Conservation (phyloP, 1,140 invertebrate genomes). For the Melanaphis sacchari region DNA sequence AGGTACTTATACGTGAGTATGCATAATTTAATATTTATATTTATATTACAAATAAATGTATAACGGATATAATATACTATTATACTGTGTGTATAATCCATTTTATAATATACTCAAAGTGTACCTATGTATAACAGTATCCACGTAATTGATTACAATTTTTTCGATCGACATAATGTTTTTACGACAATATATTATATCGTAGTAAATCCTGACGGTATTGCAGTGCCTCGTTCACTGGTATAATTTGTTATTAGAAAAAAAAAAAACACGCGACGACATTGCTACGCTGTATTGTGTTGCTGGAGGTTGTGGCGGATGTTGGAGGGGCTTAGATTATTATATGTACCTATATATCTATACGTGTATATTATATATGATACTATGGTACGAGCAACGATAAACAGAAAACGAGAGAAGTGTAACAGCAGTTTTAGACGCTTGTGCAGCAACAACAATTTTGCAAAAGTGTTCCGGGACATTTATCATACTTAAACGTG, state of each 20-base stretch:
- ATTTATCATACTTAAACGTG: conserved; percentile 49
- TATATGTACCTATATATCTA: not conserved
- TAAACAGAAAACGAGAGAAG: conserved; percentile 32
- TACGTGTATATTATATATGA: not conserved
- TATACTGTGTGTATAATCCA: no score
- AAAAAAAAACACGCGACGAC: not conserved
- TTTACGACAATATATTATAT: conserved; percentile 4
- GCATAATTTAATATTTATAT: not conserved
- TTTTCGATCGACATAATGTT: not conserved
- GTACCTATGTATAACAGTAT: not conserved
- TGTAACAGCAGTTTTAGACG: conserved; percentile 4
- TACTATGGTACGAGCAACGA: not conserved
- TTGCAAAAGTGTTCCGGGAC: conserved; percentile 15
- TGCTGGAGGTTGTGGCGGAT: not conserved
- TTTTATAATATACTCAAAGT: not conserved
- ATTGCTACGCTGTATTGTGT: not conserved
- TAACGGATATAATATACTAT: no score
- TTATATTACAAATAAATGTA: no score
- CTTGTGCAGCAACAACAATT: conserved; percentile 24
- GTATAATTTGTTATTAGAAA: not conserved
- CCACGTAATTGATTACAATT: not conserved
- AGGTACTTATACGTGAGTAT: not conserved
- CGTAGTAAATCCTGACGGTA: not conserved
- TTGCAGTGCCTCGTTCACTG: not conserved
- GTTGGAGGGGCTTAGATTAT: not conserved